phyloP scores from a whole-genome alignment of 2,113 vertebrate genomes.

The Callospermophilus lateralis region DNA sequence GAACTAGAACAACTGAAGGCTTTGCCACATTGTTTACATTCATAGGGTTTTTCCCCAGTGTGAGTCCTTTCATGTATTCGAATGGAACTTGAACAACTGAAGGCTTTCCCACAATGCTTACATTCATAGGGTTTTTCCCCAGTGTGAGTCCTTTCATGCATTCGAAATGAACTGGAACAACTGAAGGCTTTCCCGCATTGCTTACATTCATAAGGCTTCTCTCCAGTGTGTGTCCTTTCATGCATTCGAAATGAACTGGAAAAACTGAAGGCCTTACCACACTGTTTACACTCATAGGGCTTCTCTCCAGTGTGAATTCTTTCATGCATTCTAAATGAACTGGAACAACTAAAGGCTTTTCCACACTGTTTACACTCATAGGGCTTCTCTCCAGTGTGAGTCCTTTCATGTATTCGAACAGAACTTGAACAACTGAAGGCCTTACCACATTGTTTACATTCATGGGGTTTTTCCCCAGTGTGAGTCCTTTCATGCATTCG shows the following conservation, averaged over 20 bases:
- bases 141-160: conserved; percentile 63
- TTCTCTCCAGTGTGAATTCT: conserved; percentile 54
- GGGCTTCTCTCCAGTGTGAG: conserved; percentile 50
- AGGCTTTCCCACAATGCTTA: conserved; percentile 70
- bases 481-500: conserved; percentile 55
- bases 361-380: conserved; percentile 52
- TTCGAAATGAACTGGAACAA: conserved; percentile 34
- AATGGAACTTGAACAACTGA: conserved; percentile 57
- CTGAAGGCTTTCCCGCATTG: conserved; percentile 66
- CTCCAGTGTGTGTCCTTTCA: conserved; percentile 58
- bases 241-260: conserved; percentile 30
- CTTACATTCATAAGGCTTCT: conserved; percentile 68
- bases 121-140: conserved; percentile 73
- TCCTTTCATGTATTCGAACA: conserved; percentile 20
- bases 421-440: conserved; percentile 48
- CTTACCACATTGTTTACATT: conserved; percentile 51
- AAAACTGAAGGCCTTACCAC: conserved; percentile 53
- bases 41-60: conserved; percentile 73
- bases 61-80: conserved; percentile 71
- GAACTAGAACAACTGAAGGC: conserved; percentile 64
- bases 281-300: conserved; percentile 48
- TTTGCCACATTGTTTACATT: conserved; percentile 69
- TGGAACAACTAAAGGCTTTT: conserved; percentile 34
- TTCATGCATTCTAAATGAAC: conserved; percentile 48
- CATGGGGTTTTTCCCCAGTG: conserved; percentile 48